Percentiles rank a stretch among this genome's conserved stretches.
Conservation (phyloP, 2,888 invertebrate species). For the Steinernema hermaphroditum region DNA sequence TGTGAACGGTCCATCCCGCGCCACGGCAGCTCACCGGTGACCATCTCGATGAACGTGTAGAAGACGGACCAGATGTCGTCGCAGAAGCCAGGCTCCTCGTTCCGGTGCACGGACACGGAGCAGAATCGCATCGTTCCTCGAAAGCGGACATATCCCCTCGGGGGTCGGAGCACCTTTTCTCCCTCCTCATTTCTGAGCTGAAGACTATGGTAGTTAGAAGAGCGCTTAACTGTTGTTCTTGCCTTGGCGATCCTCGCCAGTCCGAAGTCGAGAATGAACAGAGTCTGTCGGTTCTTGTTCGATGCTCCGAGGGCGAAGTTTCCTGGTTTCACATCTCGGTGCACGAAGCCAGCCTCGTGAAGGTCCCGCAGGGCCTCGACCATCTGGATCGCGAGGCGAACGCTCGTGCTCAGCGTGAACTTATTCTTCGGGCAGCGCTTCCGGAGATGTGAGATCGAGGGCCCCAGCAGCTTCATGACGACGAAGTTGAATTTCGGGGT, state of each 20-base stretch:
- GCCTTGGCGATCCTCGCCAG: slow-evolving; percentile 42
- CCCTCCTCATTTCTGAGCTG: neutral
- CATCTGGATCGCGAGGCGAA: slow-evolving; percentile 38
- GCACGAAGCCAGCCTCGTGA: slow-evolving; percentile 42
- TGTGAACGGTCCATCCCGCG: neutral
- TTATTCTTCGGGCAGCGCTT: slow-evolving; percentile 16
- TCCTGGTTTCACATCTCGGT: slow-evolving; percentile 49
- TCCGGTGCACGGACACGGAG: slow-evolving; percentile 43
- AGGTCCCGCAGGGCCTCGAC: slow-evolving; percentile 43
- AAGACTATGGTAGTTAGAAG: neutral
- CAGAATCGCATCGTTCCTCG: slow-evolving; percentile 48
- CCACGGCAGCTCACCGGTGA: slow-evolving; percentile 41
- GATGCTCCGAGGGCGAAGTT: slow-evolving; percentile 46
- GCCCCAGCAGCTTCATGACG: slow-evolving; percentile 23
- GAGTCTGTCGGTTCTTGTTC: slow-evolving; percentile 36
- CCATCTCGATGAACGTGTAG: slow-evolving; percentile 47
- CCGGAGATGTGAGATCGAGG: neutral
- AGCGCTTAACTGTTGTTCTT: too few relatives aligned
- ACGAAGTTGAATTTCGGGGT: slow-evolving; percentile 26
- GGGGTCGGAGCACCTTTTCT: slow-evolving; percentile 2
- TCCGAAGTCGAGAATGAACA: slow-evolving; percentile 49
- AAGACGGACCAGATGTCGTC: slow-evolving; percentile 48
- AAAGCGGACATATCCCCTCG: slow-evolving; percentile 26
- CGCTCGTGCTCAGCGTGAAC: slow-evolving; percentile 4
- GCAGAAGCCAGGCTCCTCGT: slow-evolving; percentile 46